Conservation (phyloP, 1,140 invertebrate genomes). For the Coenobita brevimanus region DNA sequence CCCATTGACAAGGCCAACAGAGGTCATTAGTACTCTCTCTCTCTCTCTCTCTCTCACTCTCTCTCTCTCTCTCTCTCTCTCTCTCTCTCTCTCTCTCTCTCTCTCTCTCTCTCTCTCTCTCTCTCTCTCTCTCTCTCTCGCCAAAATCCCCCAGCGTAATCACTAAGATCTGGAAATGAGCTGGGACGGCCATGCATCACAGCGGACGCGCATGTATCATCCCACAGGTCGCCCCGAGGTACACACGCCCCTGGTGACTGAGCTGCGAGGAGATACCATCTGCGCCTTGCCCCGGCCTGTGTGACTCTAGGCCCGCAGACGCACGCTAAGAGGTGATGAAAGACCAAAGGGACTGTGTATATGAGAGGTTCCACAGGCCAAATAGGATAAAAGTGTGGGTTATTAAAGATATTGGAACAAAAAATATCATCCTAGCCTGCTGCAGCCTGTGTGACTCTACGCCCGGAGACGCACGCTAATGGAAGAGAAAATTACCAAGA, state of each 20-base stretch:
- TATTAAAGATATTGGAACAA: too few relatives aligned
- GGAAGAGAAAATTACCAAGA: too few relatives aligned
- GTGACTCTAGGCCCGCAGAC: background rate
- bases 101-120: background rate
- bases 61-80: background rate
- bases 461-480: background rate
- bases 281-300: too few relatives aligned
- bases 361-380: too few relatives aligned
- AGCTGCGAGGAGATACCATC: too few relatives aligned
- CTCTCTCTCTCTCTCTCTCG: background rate
- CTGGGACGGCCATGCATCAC: slow-evolving; percentile 37
- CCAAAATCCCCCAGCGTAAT: slow-evolving; percentile 23
- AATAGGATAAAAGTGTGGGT: too few relatives aligned
- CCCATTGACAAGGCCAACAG: background rate
- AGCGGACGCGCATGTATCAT: slow-evolving; percentile 36
- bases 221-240: slow-evolving; percentile 29
- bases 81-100: background rate
- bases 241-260: background rate
- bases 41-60: background rate
- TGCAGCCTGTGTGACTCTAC: too few relatives aligned
- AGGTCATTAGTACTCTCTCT: background rate
- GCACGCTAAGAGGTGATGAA: background rate
- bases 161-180: slow-evolving; percentile 51
- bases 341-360: too few relatives aligned
- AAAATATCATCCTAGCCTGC: too few relatives aligned